Percentiles rank a stretch among this genome's conserved stretches.
Evolutionary conservation across 1,140 invertebrate species (phyloP).

Genomic region (Rhizoglyphus robini): DNA sequence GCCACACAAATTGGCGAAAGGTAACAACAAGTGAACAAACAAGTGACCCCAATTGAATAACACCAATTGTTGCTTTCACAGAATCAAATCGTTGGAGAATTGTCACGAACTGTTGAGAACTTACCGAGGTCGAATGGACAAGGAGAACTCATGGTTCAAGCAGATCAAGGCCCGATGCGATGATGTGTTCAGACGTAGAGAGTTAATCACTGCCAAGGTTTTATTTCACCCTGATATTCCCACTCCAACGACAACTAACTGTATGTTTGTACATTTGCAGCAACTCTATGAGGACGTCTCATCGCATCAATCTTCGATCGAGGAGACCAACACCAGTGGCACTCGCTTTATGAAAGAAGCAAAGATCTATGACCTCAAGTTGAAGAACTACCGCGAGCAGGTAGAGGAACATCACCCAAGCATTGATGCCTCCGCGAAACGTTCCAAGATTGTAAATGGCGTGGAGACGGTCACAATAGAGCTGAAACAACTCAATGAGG

Average conservation of each 20-base stretch:
- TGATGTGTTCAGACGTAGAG: conserved; percentile 21
- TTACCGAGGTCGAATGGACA: conserved; percentile 67
- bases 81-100: conserved; percentile 66
- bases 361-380: conserved; percentile 78
- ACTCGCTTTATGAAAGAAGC: conserved; percentile 90
- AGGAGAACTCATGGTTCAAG: conserved; percentile 73
- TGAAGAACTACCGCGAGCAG: conserved; percentile 74
- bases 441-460: conserved; percentile 37
- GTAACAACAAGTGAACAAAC: conserved; percentile 35
- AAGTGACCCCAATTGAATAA: background rate
- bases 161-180: conserved; percentile 59
- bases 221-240: too few species aligned
- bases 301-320: conserved; percentile 77
- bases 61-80: conserved; percentile 32
- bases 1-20: conserved; percentile 78
- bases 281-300: conserved; percentile 73
- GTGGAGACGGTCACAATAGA: conserved; percentile 67
- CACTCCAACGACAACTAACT: too few species aligned
- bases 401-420: conserved; percentile 66
- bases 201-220: conserved; percentile 61
- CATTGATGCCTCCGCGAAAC: conserved; percentile 46
- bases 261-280: conserved; percentile 43
- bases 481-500: conserved; percentile 67
- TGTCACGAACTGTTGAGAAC: conserved; percentile 69
- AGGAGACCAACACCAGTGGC: conserved; percentile 84